phyloP scores from a whole-genome alignment of 2,113 vertebrate species.

The Melanocharis versteri region DNA sequence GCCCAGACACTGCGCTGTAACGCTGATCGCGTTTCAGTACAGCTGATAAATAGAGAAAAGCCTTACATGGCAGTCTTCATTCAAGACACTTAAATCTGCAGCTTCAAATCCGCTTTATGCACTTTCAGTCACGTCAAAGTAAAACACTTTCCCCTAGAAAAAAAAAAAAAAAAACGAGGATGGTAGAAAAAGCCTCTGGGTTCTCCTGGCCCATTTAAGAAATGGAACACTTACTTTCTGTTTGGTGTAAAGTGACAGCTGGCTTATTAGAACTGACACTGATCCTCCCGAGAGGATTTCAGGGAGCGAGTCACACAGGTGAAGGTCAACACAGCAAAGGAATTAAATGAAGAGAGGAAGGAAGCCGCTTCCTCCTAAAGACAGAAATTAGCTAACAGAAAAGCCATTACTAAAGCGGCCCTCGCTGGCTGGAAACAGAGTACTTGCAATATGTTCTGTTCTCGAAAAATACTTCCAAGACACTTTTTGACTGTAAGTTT shows the following conservation, averaged over 20 bases:
- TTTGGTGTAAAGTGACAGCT: conserved; percentile 65
- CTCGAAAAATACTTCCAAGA: not conserved
- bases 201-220: conserved; percentile 28
- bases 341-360: conserved; percentile 48
- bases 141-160: not conserved
- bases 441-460: not conserved
- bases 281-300: conserved; percentile 65
- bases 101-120: not conserved
- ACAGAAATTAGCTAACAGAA: conserved; percentile 8
- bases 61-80: conserved; percentile 3
- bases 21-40: not conserved
- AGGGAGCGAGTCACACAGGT: conserved; percentile 22
- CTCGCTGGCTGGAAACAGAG: not conserved
- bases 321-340: conserved; percentile 49
- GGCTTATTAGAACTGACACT: conserved; percentile 61
- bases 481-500: not conserved
- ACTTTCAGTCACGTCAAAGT: not conserved
- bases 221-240: conserved; percentile 53
- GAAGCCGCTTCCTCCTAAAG: not conserved
- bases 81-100: not conserved
- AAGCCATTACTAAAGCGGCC: not conserved
- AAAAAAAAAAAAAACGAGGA: not conserved
- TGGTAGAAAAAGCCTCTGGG: not conserved
- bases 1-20: not conserved
- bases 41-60: conserved; percentile 11